Percentiles rank a stretch among this genome's conserved stretches.
Evolutionary conservation across 2,113 vertebrate genomes (phyloP).

Genomic region (Bathybates hornii): DNA sequence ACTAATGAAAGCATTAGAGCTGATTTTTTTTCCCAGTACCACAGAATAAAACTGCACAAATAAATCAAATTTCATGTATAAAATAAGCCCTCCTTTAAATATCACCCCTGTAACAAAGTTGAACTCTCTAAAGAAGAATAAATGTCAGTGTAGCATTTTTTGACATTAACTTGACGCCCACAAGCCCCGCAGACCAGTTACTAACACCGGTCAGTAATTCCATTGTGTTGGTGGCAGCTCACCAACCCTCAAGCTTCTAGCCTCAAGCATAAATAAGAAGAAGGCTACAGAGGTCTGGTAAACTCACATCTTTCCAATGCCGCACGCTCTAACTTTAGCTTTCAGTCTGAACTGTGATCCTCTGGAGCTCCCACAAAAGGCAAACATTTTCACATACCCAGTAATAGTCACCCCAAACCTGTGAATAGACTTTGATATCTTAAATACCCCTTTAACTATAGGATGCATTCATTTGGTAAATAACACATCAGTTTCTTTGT

Average conservation of each 20-base stretch:
- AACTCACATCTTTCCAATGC: neutral
- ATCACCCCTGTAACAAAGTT: neutral
- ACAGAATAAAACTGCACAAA: neutral
- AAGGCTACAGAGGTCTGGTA: neutral
- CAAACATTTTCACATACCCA: neutral
- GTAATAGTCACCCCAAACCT: neutral
- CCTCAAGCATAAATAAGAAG: neutral
- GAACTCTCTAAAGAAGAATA: neutral
- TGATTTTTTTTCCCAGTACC: neutral
- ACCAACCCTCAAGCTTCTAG: neutral
- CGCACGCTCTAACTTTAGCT: neutral
- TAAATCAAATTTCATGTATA: neutral
- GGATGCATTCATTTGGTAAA: neutral
- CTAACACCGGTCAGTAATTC: neutral
- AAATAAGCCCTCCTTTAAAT: neutral
- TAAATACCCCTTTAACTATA: neutral
- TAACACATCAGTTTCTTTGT: neutral
- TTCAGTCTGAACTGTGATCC: neutral
- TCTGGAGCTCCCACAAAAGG: neutral
- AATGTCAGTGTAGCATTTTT: neutral
- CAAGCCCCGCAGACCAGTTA: neutral
- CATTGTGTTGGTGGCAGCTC: neutral
- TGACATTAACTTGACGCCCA: neutral
- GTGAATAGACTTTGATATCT: neutral
- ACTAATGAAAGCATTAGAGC: neutral